Evolutionary conservation across 1,140 invertebrate species (phyloP).

Genomic region (Riptortus pedestris): DNA sequence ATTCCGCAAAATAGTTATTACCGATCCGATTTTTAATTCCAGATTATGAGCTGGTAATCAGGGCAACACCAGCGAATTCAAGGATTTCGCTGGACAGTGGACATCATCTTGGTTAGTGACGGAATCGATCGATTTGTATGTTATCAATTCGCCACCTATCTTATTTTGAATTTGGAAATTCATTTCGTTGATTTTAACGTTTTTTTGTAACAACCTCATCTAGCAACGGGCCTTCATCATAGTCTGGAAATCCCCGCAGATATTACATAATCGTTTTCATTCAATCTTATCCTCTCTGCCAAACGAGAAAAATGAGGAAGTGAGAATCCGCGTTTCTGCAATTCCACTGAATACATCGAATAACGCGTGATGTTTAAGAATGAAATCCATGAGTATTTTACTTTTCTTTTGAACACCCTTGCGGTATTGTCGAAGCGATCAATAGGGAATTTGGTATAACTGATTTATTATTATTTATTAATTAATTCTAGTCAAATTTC

Average conservation of each 20-base stretch:
- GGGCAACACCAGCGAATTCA: too few relatives aligned
- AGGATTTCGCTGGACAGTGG: too few relatives aligned
- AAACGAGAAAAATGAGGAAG: slow-evolving; percentile 43
- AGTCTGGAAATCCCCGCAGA: slow-evolving; percentile 45
- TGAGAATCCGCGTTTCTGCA: slow-evolving; percentile 39
- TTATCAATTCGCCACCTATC: too few relatives aligned
- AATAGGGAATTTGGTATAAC: not conserved
- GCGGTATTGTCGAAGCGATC: slow-evolving; percentile 21
- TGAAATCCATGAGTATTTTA: slow-evolving; percentile 8
- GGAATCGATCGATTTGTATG: too few relatives aligned
- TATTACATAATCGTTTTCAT: slow-evolving; percentile 40
- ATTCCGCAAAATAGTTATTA: too few relatives aligned
- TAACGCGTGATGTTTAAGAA: slow-evolving; percentile 3
- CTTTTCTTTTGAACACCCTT: slow-evolving; percentile 8
- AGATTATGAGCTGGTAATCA: too few relatives aligned
- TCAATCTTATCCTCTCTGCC: slow-evolving; percentile 34
- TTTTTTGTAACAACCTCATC: slow-evolving; percentile 39
- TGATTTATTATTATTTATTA: too few relatives aligned
- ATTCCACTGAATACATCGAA: slow-evolving; percentile 39
- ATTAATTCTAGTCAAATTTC: slow-evolving; percentile 26
- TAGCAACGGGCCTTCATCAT: slow-evolving; percentile 35
- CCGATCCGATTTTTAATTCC: too few relatives aligned
- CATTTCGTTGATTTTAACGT: too few relatives aligned
- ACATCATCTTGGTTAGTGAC: too few relatives aligned
- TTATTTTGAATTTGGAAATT: too few relatives aligned